A percentile compares a stretch with the other conserved stretches of the same genome.
Conservation (phyloP, 2,797 vertebrate species). For the Pseudomugil gertrudae region DNA sequence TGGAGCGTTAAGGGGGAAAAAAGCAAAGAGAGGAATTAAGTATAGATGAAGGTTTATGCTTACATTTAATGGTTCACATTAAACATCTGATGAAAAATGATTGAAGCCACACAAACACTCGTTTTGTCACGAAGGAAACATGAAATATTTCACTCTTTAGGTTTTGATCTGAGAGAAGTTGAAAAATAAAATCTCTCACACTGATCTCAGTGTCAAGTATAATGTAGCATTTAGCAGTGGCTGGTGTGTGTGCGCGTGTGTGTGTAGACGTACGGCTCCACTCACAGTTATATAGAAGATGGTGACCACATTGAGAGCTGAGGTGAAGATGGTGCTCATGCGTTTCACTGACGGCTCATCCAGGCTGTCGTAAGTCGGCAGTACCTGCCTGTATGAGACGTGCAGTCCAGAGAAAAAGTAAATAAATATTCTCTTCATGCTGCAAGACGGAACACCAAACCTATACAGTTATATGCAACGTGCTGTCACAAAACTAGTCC, state of each 20-base stretch:
- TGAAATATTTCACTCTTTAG: not conserved
- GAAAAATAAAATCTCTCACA: not conserved
- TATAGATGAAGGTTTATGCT: not conserved
- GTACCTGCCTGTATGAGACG: constrained; percentile 88
- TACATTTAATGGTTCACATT: not conserved
- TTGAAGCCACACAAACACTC: not conserved
- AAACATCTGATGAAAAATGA: not conserved
- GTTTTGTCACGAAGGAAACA: not conserved
- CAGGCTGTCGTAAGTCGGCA: constrained; percentile 97
- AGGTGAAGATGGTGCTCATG: constrained; percentile 98
- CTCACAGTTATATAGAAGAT: constrained; percentile 96
- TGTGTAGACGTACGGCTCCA: constrained; percentile 23
- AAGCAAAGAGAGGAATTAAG: not conserved
- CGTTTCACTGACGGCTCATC: constrained; percentile 97
- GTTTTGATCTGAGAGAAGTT: not conserved
- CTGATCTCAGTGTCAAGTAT: not conserved
- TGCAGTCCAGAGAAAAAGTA: constrained; percentile 21
- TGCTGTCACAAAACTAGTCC: not conserved
- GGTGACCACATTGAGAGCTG: constrained; percentile 94
- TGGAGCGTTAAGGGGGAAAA: constrained; percentile 46
- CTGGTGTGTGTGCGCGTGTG: not conserved
- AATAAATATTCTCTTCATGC: constrained; percentile 25
- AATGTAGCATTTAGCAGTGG: not conserved
- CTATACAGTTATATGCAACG: not conserved
- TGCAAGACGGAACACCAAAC: constrained; percentile 22